Conservation (phyloP, 1,140 invertebrate genomes). For the Nebria ingens region DNA sequence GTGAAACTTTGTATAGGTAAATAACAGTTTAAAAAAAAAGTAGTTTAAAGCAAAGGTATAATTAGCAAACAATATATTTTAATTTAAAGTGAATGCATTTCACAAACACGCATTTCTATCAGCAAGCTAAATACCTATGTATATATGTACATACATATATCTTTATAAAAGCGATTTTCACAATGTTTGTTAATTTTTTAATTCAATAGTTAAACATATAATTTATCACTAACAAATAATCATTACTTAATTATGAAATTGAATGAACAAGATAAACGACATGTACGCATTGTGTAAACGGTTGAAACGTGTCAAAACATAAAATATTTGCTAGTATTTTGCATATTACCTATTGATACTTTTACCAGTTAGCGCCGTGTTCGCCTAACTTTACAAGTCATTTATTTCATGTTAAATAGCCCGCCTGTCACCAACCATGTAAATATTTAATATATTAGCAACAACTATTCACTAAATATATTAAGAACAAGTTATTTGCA, state of each 20-base stretch:
- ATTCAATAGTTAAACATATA: too few species aligned
- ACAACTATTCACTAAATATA: neutral
- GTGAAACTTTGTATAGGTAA: too few species aligned
- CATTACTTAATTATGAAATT: neutral
- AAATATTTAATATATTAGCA: neutral
- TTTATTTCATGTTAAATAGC: slow-evolving; percentile 3
- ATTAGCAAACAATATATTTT: too few species aligned
- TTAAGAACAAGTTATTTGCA: neutral
- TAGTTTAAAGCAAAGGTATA: too few species aligned
- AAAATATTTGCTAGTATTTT: neutral
- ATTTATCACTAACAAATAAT: neutral
- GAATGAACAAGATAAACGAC: neutral
- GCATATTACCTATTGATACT: neutral
- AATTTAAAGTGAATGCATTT: too few species aligned
- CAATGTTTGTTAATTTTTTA: too few species aligned
- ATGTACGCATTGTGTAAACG: neutral
- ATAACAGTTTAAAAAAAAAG: too few species aligned
- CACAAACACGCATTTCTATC: too few species aligned
- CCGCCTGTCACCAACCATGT: neutral
- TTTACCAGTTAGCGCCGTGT: neutral
- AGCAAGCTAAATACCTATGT: too few species aligned
- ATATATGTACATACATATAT: too few species aligned
- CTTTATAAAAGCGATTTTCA: too few species aligned
- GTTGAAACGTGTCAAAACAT: neutral
- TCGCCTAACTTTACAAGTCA: neutral